Evolutionary conservation across 2,888 invertebrate species (phyloP).

Genomic region (Petrophora chlorosata): DNA sequence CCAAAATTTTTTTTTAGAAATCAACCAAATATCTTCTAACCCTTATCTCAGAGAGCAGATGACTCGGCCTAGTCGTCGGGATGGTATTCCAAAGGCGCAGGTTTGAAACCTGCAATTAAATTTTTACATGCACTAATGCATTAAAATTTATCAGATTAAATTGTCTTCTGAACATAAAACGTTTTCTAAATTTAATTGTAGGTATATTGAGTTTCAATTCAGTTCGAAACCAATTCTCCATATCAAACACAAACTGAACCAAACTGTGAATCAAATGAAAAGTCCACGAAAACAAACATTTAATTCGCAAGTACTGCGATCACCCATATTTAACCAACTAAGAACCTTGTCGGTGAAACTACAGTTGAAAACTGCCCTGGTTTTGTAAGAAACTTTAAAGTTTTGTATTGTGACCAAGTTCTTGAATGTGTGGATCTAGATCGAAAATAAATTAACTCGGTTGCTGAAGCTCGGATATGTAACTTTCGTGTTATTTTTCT

Average conservation of each 20-base stretch:
- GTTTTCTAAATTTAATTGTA: no score
- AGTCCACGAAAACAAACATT: slow-evolving; percentile 31
- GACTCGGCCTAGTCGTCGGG: no score
- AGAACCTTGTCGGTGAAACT: not conserved
- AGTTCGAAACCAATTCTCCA: not conserved
- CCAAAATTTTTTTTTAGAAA: no score
- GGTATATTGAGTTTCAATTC: not conserved
- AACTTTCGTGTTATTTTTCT: slow-evolving; percentile 53
- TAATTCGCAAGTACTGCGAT: slow-evolving; percentile 15
- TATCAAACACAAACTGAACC: slow-evolving; percentile 19
- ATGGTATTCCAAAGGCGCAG: no score
- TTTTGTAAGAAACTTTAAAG: not conserved
- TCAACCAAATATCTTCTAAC: no score
- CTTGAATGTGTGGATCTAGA: slow-evolving; percentile 6
- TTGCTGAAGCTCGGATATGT: slow-evolving; percentile 40
- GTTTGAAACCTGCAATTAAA: no score
- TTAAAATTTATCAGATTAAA: no score
- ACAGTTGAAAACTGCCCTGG: not conserved
- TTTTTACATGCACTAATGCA: no score
- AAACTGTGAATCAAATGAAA: slow-evolving; percentile 10
- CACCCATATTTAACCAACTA: not conserved
- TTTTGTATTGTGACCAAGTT: slow-evolving; percentile 5
- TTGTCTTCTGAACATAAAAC: no score
- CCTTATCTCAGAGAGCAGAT: no score
- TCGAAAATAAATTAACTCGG: slow-evolving; percentile 46